Conservation (phyloP, 2,888 invertebrate species). For the Dasysyrphus tricinctus region DNA sequence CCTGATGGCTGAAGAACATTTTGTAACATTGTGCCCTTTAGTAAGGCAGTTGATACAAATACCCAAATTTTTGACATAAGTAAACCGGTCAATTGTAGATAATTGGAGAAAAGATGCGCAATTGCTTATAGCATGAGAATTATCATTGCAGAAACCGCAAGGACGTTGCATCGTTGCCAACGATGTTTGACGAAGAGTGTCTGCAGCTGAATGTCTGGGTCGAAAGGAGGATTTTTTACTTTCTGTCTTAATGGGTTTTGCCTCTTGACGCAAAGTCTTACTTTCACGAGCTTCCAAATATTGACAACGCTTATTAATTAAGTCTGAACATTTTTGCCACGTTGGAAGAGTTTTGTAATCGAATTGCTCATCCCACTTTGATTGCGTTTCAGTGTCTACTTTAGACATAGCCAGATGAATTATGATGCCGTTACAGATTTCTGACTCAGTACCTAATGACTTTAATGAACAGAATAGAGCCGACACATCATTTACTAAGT, state of each 20-base stretch:
- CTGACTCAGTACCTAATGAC: background rate
- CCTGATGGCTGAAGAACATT: background rate
- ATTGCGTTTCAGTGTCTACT: conserved; percentile 20
- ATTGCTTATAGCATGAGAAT: conserved; percentile 11
- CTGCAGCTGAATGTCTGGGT: background rate
- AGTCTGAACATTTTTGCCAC: no score
- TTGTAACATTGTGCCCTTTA: conserved; percentile 1
- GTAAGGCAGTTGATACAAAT: conserved; percentile 1
- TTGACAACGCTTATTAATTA: conserved; percentile 25
- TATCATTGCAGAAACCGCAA: conserved; percentile 10
- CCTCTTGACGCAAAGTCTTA: background rate
- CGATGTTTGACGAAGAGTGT: background rate
- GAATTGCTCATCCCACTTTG: conserved; percentile 30
- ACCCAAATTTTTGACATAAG: background rate
- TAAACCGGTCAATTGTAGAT: conserved; percentile 8
- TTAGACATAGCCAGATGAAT: no score
- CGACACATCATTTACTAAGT: conserved; percentile 24
- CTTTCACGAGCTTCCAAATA: conserved; percentile 22
- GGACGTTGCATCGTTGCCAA: conserved; percentile 2
- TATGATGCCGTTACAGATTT: no score
- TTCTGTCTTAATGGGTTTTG: background rate
- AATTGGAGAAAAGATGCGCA: conserved; percentile 5
- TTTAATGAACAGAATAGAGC: conserved; percentile 19
- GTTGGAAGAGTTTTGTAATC: no score
- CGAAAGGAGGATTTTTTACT: conserved; percentile 1